Evolutionary conservation across 2,797 vertebrate genomes (phyloP), one percentile per base, ranked within the genome.

Genomic region (Pseudopleuronectes americanus): DNA sequence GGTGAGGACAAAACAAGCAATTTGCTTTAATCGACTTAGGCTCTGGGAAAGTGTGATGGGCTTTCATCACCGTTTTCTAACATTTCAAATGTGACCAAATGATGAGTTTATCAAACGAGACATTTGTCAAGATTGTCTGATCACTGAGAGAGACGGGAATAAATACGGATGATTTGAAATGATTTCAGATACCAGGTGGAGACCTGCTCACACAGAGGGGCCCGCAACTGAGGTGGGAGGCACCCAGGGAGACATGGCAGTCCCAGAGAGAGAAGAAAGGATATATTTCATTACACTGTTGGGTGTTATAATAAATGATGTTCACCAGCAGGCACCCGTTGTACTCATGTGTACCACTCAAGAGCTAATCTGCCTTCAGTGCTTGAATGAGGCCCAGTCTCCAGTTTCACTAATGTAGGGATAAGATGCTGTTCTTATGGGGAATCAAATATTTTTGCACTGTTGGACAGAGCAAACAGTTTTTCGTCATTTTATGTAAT

Each of bases 111-210:
- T 56, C 9, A 19, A 45, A 43, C 2, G 8, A 57, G 47, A 12
- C 19, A 45, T 36, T 19, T 33, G 31, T 60, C 58, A 55, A 28
- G 16, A 53, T 8, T 43, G 12, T 58, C 22, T 54, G 55, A 56
- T 36, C 14, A 16, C 26, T 28, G 14, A 61, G 57, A 31, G 21
- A 33, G 49, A 57, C 22, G 23, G 43, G 56, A 61, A 57, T 56
- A 16, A 66, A 71, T 53, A 62, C 1, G 22, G 8, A 53, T 6
- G 26, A 8, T 26, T 23, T 62, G 53, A 52, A 19, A 10, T 45
- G n/a, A 47, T n/a, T 33, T 26, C 10, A 58, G 41, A 33, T n/a
- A 9, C 13, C 22, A n/a, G 56, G 57, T 56, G 38, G 23, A 13
- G 19, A n/a, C 22, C 5, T 21, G 6, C 6, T 33, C 45, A 59